Percentiles rank a stretch among this genome's conserved stretches.
phyloP scores from a whole-genome alignment of 2,888 invertebrate genomes.

The Listrodromus nycthemerus region DNA sequence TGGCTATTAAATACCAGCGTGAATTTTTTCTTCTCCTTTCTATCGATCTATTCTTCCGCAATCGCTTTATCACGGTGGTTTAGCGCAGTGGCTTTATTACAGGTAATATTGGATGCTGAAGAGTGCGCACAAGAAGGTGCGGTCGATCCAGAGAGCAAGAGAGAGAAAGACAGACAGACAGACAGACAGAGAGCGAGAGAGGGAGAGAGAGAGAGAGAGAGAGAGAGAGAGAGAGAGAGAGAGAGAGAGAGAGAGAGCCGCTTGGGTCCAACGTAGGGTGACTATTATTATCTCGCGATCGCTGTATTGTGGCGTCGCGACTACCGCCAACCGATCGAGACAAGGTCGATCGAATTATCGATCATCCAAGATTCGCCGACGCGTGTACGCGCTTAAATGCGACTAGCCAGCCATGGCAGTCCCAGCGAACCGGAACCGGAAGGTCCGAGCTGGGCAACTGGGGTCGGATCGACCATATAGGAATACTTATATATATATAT shows the following conservation, averaged over 20 bases:
- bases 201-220: conserved; percentile 26
- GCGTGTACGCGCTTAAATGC: background rate
- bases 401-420: conserved; percentile 9
- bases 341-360: conserved; percentile 68
- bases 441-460: conserved; percentile 40
- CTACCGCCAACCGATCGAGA: conserved; percentile 49
- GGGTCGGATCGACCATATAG: conserved; percentile 17
- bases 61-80: background rate
- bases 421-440: conserved; percentile 51
- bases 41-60: background rate
- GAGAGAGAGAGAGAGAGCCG: conserved; percentile 35
- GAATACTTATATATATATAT: conserved; percentile 4
- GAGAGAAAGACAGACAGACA: conserved; percentile 26
- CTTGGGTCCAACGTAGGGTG: conserved; percentile 36
- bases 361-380: conserved; percentile 55
- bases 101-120: background rate
- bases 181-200: no score
- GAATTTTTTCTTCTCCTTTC: conserved; percentile 14
- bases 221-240: conserved; percentile 24
- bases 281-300: conserved; percentile 57
- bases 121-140: conserved; percentile 56
- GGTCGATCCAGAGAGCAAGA: conserved; percentile 52
- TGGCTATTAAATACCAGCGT: background rate
- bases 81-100: conserved; percentile 19
- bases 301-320: conserved; percentile 32